Conservation (phyloP, 2,113 vertebrate species). For the Leptocoma aspasia region DNA sequence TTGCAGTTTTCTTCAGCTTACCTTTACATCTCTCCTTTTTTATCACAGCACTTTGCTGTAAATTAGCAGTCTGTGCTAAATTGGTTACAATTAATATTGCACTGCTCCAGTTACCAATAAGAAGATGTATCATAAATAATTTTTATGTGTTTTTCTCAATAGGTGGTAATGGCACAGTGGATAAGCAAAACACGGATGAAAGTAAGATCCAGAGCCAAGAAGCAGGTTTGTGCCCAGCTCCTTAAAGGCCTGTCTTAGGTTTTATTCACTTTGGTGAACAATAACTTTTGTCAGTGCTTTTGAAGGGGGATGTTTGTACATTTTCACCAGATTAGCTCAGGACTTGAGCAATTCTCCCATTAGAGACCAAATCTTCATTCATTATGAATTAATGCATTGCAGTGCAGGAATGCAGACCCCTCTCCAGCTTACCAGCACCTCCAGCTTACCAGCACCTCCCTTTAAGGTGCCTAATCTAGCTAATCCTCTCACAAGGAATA, state of each 20-base stretch:
- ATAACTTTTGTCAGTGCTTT: constrained; percentile 14
- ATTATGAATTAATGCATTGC: not conserved
- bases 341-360: not conserved
- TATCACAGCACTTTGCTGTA: not conserved
- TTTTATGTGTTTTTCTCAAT: constrained; percentile 28
- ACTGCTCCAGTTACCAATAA: constrained; percentile 26
- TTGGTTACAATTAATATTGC: constrained; percentile 53
- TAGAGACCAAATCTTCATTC: not conserved
- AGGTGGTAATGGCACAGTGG: constrained; percentile 56
- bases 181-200: constrained; percentile 40
- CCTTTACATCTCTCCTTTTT: constrained; percentile 18
- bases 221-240: constrained; percentile 64
- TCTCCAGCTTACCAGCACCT: not conserved
- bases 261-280: constrained; percentile 52
- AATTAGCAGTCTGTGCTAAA: constrained; percentile 22
- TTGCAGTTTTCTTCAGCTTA: constrained; percentile 25
- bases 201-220: constrained; percentile 45
- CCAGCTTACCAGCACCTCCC: not conserved
- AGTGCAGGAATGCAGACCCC: not conserved
- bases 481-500: not conserved
- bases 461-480: not conserved
- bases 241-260: constrained; percentile 31
- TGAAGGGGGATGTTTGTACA: not conserved
- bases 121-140: constrained; percentile 36
- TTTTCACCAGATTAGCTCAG: constrained; percentile 30